Percentiles rank a stretch among this genome's conserved stretches.
These are phyloP conservation scores for Cyrtodaria siliqua DNA, from an alignment of 2,888 invertebrate species.

Conservation along the genomic window DNA sequence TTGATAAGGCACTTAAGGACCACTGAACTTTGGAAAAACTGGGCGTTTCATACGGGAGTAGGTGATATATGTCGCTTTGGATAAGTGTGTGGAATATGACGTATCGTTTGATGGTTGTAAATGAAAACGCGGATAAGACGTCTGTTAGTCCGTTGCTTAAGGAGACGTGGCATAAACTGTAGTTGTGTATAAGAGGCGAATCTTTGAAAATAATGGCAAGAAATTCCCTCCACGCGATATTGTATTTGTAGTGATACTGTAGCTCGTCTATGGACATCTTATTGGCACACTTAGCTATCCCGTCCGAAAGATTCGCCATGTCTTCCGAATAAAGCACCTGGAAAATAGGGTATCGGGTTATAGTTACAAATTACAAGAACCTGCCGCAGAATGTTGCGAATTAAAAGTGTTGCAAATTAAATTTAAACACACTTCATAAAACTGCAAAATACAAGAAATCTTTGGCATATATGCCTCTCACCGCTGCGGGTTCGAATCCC, in stretches of 20 bases:
- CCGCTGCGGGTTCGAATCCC: too few species aligned
- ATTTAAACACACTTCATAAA: too few species aligned
- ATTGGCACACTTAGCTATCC: constrained; percentile 29
- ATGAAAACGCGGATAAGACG: constrained; percentile 46
- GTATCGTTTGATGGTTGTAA: constrained; percentile 62
- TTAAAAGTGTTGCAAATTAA: too few species aligned
- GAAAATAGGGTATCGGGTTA: too few species aligned
- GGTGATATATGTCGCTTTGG: constrained; percentile 66
- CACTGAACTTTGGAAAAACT: constrained; percentile 20
- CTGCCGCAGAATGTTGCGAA: too few species aligned
- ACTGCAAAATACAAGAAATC: too few species aligned
- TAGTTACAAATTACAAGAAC: too few species aligned
- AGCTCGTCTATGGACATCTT: constrained; percentile 32
- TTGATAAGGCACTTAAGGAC: too few species aligned
- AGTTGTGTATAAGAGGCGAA: constrained; percentile 25
- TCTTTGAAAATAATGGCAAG: constrained; percentile 25
- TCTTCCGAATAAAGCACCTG: constrained; percentile 58
- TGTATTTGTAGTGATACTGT: constrained; percentile 50
- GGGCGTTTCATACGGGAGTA: constrained; percentile 52
- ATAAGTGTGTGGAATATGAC: constrained; percentile 66
- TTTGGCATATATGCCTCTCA: too few species aligned
- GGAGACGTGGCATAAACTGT: constrained; percentile 45
- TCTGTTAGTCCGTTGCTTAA: constrained; percentile 39
- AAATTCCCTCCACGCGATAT: constrained; percentile 47
- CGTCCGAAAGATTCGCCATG: constrained; percentile 19